These are phyloP conservation scores for Accipiter cooperii DNA, from an alignment of 2,113 vertebrate species.

Conservation along the genomic window DNA sequence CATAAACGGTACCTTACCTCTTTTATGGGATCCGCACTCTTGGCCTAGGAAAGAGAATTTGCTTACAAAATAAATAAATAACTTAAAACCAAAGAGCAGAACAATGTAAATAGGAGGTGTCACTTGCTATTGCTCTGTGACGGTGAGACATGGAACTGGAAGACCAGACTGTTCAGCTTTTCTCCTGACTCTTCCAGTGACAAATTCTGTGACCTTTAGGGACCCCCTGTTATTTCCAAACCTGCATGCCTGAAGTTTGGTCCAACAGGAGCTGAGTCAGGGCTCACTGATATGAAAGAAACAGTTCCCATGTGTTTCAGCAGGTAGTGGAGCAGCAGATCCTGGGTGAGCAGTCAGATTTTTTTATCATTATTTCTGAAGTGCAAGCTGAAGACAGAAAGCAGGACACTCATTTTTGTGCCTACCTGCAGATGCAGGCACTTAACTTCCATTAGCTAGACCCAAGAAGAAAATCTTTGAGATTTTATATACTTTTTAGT, in stretches of 20 bases:
- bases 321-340: neutral
- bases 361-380: neutral
- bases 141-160: neutral
- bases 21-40: neutral
- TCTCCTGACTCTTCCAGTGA: neutral
- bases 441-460: neutral
- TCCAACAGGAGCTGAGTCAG: neutral
- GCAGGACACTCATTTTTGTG: neutral
- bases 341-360: neutral
- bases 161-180: neutral
- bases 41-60: neutral
- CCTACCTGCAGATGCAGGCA: neutral
- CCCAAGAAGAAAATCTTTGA: neutral
- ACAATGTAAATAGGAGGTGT: neutral
- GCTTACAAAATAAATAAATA: neutral
- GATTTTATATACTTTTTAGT: neutral
- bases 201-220: neutral
- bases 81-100: neutral
- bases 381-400: neutral
- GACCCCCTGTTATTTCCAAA: neutral
- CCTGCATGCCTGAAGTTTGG: neutral
- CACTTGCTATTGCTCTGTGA: neutral
- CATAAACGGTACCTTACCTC: rapidly evolving
- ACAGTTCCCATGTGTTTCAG: neutral
- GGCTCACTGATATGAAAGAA: neutral